Percentiles rank a stretch among this genome's conserved stretches.
phyloP scores from a whole-genome alignment of 1,140 invertebrate species.

The Drosophila littoralis region DNA sequence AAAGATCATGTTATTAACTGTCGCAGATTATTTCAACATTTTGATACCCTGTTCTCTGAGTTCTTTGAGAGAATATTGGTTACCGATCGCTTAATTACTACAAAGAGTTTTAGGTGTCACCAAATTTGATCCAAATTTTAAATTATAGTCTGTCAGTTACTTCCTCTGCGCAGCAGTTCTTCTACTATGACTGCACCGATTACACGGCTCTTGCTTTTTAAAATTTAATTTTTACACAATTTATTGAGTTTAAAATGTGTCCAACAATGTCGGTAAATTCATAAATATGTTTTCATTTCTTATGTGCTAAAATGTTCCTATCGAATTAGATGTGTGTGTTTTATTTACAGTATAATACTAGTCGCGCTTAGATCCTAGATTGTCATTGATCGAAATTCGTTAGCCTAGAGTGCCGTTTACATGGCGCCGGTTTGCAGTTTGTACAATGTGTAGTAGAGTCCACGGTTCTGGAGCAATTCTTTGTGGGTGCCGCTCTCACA shows the following conservation, averaged over 20 bases:
- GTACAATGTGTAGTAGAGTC: slow-evolving; percentile 90
- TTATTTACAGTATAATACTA: slow-evolving; percentile 54
- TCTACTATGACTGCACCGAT: no score
- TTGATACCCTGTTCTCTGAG: no score
- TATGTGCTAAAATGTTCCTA: slow-evolving; percentile 2
- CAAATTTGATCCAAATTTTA: no score
- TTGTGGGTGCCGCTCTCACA: slow-evolving; percentile 90
- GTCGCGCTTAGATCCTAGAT: neutral
- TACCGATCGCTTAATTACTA: no score
- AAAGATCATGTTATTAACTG: no score
- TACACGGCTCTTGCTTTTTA: neutral
- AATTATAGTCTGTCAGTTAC: no score
- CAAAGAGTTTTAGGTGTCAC: no score
- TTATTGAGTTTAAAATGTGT: slow-evolving; percentile 6
- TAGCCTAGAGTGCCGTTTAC: slow-evolving; percentile 42
- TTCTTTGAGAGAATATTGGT: no score
- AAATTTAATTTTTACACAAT: neutral
- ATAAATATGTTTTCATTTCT: neutral
- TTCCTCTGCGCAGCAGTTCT: no score
- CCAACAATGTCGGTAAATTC: neutral
- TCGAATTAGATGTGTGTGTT: neutral
- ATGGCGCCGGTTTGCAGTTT: slow-evolving; percentile 85
- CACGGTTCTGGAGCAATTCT: slow-evolving; percentile 87
- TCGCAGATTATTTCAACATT: no score
- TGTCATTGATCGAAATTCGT: slow-evolving; percentile 63